Evolutionary conservation across 2,113 vertebrate genomes (phyloP), one percentile per base, ranked within the genome.

Genomic region (Delphinus delphis): DNA sequence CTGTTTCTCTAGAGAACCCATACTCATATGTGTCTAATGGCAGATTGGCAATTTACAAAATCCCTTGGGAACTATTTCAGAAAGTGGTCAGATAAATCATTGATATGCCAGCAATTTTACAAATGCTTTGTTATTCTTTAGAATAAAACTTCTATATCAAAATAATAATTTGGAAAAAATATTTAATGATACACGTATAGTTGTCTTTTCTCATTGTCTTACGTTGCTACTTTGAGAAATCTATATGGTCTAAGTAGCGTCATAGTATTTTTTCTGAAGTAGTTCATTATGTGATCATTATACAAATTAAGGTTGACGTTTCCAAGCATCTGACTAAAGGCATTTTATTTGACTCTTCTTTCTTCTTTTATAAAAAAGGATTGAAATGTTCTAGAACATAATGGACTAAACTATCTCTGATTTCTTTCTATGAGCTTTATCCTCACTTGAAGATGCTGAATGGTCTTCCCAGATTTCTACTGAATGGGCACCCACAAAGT

Each of bases 371-470:
- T 53, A 87, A 96, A 94, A 76, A 21, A 65, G 28, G 1, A 28
- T 73, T 95, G 38, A 86, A n/a, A 26, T 92, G 10, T 74, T 73
- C 74, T 73, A 77, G 38, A 82, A 63, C 14, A 14, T 5, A 93
- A 80, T 33, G 25, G 18, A 41, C 14, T 80, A 41, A 70, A 28
- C 41, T 41, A 28, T n/a, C 71, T 77, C 23, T 25, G 8, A 53
- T 63, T 70, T 82, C 17, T 55, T 47, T 92, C 20, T 97, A 58
- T 88, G 33, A 81, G n/a, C 38, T 89, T 94, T 82, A 38, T 82
- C 11, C 2, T 79, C 21, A 80, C 36, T 84, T 87, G n/a, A 88
- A 93, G 14, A 88, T 33, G 15, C 36, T 62, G 13, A 80, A 82
- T 38, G 8, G 74, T 80, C 18, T 85, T 81, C 53, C 15, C 53